Conservation (phyloP, 2,888 invertebrate species). For the Molanna angustata region DNA sequence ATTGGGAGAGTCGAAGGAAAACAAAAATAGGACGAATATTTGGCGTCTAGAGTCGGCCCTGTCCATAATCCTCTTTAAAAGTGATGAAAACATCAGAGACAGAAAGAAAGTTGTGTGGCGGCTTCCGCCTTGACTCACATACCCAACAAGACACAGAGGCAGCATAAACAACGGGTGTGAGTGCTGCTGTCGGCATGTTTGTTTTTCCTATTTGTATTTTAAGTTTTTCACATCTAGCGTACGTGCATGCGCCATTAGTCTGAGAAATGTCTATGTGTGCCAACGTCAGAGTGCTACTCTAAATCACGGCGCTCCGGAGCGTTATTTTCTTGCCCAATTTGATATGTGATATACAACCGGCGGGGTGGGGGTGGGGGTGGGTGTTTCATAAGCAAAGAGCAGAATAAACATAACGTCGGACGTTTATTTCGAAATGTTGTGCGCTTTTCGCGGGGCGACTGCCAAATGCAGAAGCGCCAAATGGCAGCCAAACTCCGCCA, state of each 20-base stretch:
- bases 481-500: slow-evolving; percentile 25
- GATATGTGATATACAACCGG: slow-evolving; percentile 32
- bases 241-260: slow-evolving; percentile 32
- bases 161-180: slow-evolving; percentile 22
- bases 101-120: neutral
- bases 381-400: slow-evolving; percentile 25
- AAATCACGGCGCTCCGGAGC: slow-evolving; percentile 31
- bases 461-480: slow-evolving; percentile 26
- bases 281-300: slow-evolving; percentile 29
- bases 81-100: neutral
- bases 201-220: slow-evolving; percentile 21
- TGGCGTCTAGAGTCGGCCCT: too few relatives aligned
- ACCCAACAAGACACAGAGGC: slow-evolving; percentile 8
- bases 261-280: slow-evolving; percentile 31
- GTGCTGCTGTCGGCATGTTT: slow-evolving; percentile 26
- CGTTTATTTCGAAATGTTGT: slow-evolving; percentile 28
- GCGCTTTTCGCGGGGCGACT: slow-evolving; percentile 15
- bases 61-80: too few relatives aligned
- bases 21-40: too few relatives aligned
- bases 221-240: slow-evolving; percentile 19
- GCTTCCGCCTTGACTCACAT: slow-evolving; percentile 9
- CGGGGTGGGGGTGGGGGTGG: slow-evolving; percentile 8
- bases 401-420: slow-evolving; percentile 25
- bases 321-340: slow-evolving; percentile 33
- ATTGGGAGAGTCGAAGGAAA: too few relatives aligned